Evolutionary conservation across 2,797 vertebrate genomes (phyloP).

Genomic region (Poecilia gillii): DNA sequence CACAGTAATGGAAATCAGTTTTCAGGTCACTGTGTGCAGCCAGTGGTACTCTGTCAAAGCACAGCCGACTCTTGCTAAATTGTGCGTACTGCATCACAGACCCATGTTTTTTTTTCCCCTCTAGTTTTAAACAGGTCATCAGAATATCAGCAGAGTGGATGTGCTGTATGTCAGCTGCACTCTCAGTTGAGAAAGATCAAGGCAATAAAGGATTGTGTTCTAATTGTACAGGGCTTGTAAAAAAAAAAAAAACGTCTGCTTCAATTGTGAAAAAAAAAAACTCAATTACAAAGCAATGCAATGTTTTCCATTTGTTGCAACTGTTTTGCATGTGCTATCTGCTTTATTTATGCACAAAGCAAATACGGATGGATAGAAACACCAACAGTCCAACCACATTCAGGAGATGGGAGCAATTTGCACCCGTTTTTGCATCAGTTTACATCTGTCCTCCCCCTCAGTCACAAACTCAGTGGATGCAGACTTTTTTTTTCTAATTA

Average conservation of each 20-base stretch:
- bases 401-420: neutral
- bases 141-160: constrained; percentile 18
- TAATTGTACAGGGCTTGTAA: neutral
- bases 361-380: neutral
- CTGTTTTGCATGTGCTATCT: neutral
- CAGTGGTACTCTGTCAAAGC: constrained; percentile 24
- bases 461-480: neutral
- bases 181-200: constrained; percentile 9
- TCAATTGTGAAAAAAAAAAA: neutral
- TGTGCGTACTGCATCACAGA: constrained; percentile 15
- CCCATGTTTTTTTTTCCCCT: constrained; percentile 30
- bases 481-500: neutral
- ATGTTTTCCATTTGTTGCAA: neutral
- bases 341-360: neutral
- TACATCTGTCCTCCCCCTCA: neutral
- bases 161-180: constrained; percentile 5
- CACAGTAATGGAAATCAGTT: constrained; percentile 40
- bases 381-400: neutral
- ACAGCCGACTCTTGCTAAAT: constrained; percentile 26
- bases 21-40: constrained; percentile 36
- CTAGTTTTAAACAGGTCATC: constrained; percentile 44
- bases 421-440: neutral
- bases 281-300: neutral
- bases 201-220: neutral
- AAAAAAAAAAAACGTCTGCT: neutral